Evolutionary conservation across 2,797 vertebrate genomes (phyloP), one percentile per base, ranked within the genome.

Genomic region (Alca torda): DNA sequence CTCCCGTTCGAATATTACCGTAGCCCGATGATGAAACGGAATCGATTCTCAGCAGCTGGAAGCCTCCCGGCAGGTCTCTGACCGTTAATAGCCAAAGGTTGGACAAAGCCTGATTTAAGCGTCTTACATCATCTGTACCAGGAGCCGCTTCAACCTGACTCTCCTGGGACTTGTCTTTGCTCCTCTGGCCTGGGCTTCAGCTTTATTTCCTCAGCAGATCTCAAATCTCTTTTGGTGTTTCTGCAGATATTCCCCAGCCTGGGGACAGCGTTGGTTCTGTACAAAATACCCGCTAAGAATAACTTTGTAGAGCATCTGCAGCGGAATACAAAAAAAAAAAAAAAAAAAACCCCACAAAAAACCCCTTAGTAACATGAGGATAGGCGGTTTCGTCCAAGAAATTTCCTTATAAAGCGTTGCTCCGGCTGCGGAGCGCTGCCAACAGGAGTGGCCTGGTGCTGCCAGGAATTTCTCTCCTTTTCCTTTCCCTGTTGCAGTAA

Each of bases 341-440:
- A 37, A 23, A 33, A 2, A 7, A 43, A 43, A 16, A 41, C 41
- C 6, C 16, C 41, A 26, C 75, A 37, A 46, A 48, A 48, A 48
- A 48, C 13, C 37, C 16, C 50, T 51, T 43, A 10, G 82, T 30
- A 43, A 37, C 51, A 13, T 4, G 28, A 73, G 60, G 67, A 57
- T 13, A 26, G 81, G 67, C 48, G 30, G 37, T 39, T 53, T 28
- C 67, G 4, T 61, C 88, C 95, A 57, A 57, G 76, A 57, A 19
- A 95, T 87, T 56, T 65, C 93, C 95, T 93, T 95, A 91, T 93
- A 91, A 93, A 95, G 95, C 13, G 2, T 61, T 51, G 74, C 88
- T 51, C 7, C 2, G 16, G 73, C 67, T 45, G 59, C n/a, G 7
- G 8, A 60, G 83, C 79, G 5, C 35, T 89, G 92, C 86, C 94